A percentile compares a stretch with the other conserved stretches of the same genome.
Conservation (phyloP, 2,113 vertebrate species). For the Nerophis ophidion region DNA sequence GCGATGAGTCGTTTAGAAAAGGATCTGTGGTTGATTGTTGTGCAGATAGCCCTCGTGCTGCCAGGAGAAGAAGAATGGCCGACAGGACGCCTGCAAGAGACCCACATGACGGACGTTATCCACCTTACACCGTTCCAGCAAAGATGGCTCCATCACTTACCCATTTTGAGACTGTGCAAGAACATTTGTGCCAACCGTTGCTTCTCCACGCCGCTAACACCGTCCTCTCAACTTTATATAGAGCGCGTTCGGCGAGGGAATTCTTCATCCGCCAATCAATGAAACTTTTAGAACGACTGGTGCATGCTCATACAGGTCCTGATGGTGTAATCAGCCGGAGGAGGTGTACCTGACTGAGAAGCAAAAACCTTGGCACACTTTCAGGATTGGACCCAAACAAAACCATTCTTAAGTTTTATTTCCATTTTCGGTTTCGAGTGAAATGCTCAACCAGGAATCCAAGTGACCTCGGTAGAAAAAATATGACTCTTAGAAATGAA, state of each 20-base stretch:
- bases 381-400: background rate
- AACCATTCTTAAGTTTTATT: slow-evolving; percentile 16
- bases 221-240: slow-evolving; percentile 36
- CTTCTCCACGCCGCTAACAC: background rate
- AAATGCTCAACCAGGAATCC: slow-evolving; percentile 38
- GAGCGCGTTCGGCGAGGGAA: background rate
- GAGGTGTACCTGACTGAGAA: slow-evolving; percentile 1
- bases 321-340: slow-evolving; percentile 5
- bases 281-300: background rate
- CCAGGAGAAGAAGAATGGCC: slow-evolving; percentile 27
- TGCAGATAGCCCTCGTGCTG: slow-evolving; percentile 15
- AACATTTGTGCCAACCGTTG: slow-evolving; percentile 36
- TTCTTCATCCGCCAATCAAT: slow-evolving; percentile 38
- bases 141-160: slow-evolving; percentile 21
- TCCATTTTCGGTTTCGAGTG: slow-evolving; percentile 31
- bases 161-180: slow-evolving; percentile 21
- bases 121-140: background rate
- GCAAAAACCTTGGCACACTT: background rate
- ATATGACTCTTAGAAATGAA: slow-evolving; percentile 57
- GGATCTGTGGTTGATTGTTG: slow-evolving; percentile 16
- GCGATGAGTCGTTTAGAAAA: background rate
- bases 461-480: slow-evolving; percentile 65
- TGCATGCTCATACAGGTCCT: slow-evolving; percentile 48
- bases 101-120: background rate
- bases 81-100: slow-evolving; percentile 22